phyloP scores from a whole-genome alignment of 2,888 invertebrate species.

The Eupithecia insigniata region DNA sequence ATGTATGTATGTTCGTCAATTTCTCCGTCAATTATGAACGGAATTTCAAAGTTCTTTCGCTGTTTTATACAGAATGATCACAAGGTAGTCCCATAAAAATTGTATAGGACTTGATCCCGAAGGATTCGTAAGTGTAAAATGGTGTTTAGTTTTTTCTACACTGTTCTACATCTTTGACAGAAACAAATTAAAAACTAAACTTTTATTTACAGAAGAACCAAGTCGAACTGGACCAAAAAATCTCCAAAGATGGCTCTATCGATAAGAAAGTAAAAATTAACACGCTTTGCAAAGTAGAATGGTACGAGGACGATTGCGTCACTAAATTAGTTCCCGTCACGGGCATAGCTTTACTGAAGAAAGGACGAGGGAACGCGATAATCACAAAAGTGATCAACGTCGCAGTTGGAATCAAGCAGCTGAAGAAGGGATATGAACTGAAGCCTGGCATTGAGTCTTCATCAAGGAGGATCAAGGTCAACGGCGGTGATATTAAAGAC shows the following conservation, averaged over 20 bases:
- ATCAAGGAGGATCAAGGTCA: constrained; percentile 85
- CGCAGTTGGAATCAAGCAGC: constrained; percentile 82
- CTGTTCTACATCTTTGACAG: background rate
- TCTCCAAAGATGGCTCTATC: constrained; percentile 75
- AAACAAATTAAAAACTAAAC: background rate
- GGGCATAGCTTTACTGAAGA: constrained; percentile 84
- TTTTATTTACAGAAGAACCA: constrained; percentile 73
- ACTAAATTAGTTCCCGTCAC: constrained; percentile 84
- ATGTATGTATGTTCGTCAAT: too few species aligned
- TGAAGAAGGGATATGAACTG: constrained; percentile 84
- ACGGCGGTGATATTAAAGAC: constrained; percentile 85
- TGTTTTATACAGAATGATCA: too few species aligned
- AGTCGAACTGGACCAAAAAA: constrained; percentile 76
- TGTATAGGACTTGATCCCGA: too few species aligned
- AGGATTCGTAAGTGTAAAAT: too few species aligned
- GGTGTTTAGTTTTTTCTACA: background rate
- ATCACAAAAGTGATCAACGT: constrained; percentile 84
- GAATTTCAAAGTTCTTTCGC: too few species aligned
- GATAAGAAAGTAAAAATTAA: constrained; percentile 86
- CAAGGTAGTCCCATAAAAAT: too few species aligned
- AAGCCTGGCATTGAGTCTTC: constrained; percentile 86
- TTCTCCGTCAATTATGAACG: too few species aligned
- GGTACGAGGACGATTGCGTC: constrained; percentile 86
- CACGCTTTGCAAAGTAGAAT: constrained; percentile 87
- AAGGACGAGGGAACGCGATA: constrained; percentile 78